These are phyloP conservation scores for Meloidogyne chitwoodi DNA, from an alignment of 1,140 invertebrate genomes.

Conservation along the genomic window DNA sequence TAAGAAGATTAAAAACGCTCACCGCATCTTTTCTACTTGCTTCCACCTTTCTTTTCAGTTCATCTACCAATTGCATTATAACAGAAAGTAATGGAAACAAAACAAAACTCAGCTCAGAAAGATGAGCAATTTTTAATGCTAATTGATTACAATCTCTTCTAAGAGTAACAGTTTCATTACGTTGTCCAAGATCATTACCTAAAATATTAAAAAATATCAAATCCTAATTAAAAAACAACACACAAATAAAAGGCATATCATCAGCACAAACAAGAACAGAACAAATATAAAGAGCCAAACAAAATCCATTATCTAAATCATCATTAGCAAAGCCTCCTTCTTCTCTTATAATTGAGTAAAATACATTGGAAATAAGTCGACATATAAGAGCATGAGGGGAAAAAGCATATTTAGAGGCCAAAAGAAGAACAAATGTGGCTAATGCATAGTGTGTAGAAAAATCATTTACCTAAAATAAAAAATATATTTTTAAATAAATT, in stretches of 20 bases:
- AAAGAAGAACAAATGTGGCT: slow-evolving; percentile 38
- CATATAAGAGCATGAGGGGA: slow-evolving; percentile 35
- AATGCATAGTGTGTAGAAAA: slow-evolving; percentile 39
- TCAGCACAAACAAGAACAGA: slow-evolving; percentile 31
- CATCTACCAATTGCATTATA: slow-evolving; percentile 33
- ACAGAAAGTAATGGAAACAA: slow-evolving; percentile 45
- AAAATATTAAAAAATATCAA: not conserved
- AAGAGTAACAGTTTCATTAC: not conserved
- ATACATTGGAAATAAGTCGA: slow-evolving; percentile 40
- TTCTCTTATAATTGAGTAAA: slow-evolving; percentile 30
- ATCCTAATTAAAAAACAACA: not conserved
- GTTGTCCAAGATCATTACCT: not conserved
- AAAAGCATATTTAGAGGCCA: slow-evolving; percentile 53
- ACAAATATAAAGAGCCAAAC: slow-evolving; percentile 32
- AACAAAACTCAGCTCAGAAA: slow-evolving; percentile 35
- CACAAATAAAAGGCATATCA: slow-evolving; percentile 32
- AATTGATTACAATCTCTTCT: slow-evolving; percentile 26
- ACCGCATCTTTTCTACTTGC: slow-evolving; percentile 4
- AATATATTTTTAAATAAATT: no score
- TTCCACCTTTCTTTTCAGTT: slow-evolving; percentile 32
- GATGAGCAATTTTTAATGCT: slow-evolving; percentile 40
- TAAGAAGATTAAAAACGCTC: not conserved
- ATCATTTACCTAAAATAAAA: slow-evolving; percentile 30
- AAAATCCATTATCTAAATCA: slow-evolving; percentile 31
- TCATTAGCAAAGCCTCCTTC: slow-evolving; percentile 14